Base-by-base conservation (phyloP, 2,797 vertebrate genomes). In the Prionace glauca region DNA sequence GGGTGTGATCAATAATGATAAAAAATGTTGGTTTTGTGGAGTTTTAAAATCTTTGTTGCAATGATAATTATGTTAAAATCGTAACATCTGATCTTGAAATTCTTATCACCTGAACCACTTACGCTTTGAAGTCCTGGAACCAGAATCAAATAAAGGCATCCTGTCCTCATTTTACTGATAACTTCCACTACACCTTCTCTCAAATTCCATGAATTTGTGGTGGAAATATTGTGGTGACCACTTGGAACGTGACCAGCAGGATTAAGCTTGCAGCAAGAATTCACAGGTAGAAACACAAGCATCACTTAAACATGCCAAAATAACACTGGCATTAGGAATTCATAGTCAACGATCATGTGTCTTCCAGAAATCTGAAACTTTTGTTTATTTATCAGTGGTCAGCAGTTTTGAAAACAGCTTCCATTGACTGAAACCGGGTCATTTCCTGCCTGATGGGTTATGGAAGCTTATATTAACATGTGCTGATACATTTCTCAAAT, bases 61-160 rank as follows among this genome's bases (percentile, higher is more conserved):
- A 26, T 24, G 9, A 12, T 62, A 84, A 20, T 41, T 41, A 12
- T 90, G 10, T 67, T 41, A 22, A 36, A 67, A 32, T 92, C 9
- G 67, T 92, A 41, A 92, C 24, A 67, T 67, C 62, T 67, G 90
- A 92, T 20, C 18, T 92, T 92, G n/a, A 92, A 92, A 92, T 69
- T 22, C n/a, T 92, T 92, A 92, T 67, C n/a, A 67, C 14, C 32
- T 3, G 29, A 67, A 92, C n/a, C 22, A 22, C 9, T 41, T 67
- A 18, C 36, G 62, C 18, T 0, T 41, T 67, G 16, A 67, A 36
- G 24, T 92, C 67, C n/a, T 67, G n/a, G 62, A 41, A 9, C 41
- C 36, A 41, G 18, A 32, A 69, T 41, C 26, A 11, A n/a, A 41
- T 92, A n/a, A 67, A 36, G 90, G 18, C 62, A 92, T 10, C 2